Evolutionary conservation across 2,888 invertebrate genomes (phyloP).

Genomic region (Taphrorychus bicolor): DNA sequence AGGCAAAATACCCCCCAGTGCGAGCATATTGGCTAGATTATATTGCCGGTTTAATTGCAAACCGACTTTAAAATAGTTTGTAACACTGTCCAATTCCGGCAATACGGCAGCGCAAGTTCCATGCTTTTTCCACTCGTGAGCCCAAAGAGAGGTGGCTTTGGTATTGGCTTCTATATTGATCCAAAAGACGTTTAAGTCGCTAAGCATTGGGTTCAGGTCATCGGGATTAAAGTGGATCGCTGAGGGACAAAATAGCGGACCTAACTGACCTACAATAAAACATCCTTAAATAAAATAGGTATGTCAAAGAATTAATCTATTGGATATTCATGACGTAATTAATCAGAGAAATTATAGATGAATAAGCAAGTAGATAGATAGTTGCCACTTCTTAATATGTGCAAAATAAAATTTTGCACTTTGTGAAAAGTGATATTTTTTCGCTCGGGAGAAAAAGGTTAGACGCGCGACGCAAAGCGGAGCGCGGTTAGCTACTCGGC

Average conservation of each 20-base stretch:
- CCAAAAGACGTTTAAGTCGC: constrained; percentile 65
- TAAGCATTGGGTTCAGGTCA: constrained; percentile 64
- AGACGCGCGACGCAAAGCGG: too few relatives aligned
- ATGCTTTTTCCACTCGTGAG: constrained; percentile 85
- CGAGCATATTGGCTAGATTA: constrained; percentile 68
- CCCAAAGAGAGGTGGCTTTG: constrained; percentile 69
- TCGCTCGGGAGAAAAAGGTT: too few relatives aligned
- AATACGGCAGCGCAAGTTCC: constrained; percentile 77
- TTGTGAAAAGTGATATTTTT: too few relatives aligned
- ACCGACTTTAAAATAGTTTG: constrained; percentile 68
- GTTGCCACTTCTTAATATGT: too few relatives aligned
- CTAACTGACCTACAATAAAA: constrained; percentile 62
- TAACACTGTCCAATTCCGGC: constrained; percentile 65
- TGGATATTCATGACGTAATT: not conserved
- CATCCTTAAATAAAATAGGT: not conserved
- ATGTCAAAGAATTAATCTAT: not conserved
- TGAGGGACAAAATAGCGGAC: constrained; percentile 76
- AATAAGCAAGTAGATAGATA: too few relatives aligned
- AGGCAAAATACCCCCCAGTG: constrained; percentile 66
- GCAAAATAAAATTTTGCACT: too few relatives aligned
- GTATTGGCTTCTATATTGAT: constrained; percentile 71
- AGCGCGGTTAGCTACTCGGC: too few relatives aligned
- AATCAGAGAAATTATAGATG: too few relatives aligned
- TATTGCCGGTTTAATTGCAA: constrained; percentile 67
- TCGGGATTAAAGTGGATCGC: constrained; percentile 71